Evolutionary conservation across 2,113 vertebrate species (phyloP).

Genomic region (Pseudorectes ferrugineus): DNA sequence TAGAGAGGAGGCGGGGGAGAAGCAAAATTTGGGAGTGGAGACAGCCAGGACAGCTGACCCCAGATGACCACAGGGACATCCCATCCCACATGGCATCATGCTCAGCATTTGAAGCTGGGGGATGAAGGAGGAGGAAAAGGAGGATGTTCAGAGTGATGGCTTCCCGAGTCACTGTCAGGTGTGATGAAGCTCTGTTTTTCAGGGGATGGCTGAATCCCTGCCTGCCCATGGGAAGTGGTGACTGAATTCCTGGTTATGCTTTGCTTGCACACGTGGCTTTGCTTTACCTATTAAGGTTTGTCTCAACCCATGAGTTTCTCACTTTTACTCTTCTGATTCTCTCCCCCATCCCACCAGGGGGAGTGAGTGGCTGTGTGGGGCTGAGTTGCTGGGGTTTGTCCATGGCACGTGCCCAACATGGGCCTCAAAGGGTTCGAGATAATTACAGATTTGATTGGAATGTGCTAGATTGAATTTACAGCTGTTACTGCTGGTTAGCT

Average conservation of each 20-base stretch:
- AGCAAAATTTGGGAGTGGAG: neutral
- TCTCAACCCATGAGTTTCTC: neutral
- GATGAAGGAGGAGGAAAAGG: neutral
- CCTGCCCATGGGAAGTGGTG: neutral
- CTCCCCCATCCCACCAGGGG: neutral
- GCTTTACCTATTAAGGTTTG: neutral
- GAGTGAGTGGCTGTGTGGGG: neutral
- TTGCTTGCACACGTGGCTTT: neutral
- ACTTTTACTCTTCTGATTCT: neutral
- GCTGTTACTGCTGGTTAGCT: neutral
- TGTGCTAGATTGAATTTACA: neutral
- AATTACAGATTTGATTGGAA: neutral
- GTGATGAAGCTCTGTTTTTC: neutral
- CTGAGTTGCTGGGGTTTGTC: neutral
- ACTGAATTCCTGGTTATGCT: neutral
- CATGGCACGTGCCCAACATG: fast-evolving
- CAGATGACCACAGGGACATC: neutral
- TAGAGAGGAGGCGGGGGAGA: fast-evolving
- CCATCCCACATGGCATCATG: neutral
- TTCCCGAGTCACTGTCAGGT: fast-evolving
- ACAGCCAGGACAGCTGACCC: neutral
- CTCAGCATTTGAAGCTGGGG: neutral
- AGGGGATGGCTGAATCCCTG: neutral
- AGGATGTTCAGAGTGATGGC: neutral
- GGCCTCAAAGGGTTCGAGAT: neutral